These are phyloP conservation scores for Drosophila emarginata DNA, from an alignment of 2,888 invertebrate genomes.

Conservation along the genomic window DNA sequence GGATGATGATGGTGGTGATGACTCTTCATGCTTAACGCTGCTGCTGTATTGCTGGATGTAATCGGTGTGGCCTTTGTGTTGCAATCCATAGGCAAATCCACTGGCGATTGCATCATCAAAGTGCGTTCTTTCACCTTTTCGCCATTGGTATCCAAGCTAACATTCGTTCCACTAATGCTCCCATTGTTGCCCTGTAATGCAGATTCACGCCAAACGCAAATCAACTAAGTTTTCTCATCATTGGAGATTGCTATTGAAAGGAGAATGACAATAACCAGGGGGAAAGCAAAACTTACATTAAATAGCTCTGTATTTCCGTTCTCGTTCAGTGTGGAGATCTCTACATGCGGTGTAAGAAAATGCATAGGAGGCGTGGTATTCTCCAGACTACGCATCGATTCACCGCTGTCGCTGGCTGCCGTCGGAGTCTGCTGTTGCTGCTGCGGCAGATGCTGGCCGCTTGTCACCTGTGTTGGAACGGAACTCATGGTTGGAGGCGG, in stretches of 20 bases:
- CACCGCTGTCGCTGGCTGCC: conserved; percentile 90
- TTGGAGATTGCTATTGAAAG: neutral
- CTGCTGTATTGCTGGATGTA: conserved; percentile 72
- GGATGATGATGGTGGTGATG: conserved; percentile 61
- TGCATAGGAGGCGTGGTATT: conserved; percentile 95
- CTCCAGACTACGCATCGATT: conserved; percentile 91
- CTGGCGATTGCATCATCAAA: conserved; percentile 64
- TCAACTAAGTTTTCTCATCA: conserved; percentile 66
- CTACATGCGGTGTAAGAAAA: conserved; percentile 94
- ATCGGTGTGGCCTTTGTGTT: conserved; percentile 77
- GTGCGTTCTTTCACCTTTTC: conserved; percentile 67
- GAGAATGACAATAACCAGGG: neutral
- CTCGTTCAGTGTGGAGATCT: conserved; percentile 94
- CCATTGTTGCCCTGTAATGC: conserved; percentile 78
- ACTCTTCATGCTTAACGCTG: conserved; percentile 51
- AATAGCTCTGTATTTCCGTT: conserved; percentile 87
- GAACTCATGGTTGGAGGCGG: conserved; percentile 81
- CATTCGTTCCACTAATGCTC: conserved; percentile 41
- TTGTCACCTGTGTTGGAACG: conserved; percentile 67
- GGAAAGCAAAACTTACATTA: conserved; percentile 75
- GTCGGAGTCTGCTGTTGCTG: conserved; percentile 26
- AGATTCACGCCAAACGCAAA: conserved; percentile 81
- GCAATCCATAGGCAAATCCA: conserved; percentile 77
- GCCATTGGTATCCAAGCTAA: conserved; percentile 42
- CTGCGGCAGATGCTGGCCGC: conserved; percentile 55